A percentile compares a stretch with the other conserved stretches of the same genome.
Evolutionary conservation across 92 coral and sea anemone genomes (phyloP).

Genomic region (Palythoa caribaeorum): DNA sequence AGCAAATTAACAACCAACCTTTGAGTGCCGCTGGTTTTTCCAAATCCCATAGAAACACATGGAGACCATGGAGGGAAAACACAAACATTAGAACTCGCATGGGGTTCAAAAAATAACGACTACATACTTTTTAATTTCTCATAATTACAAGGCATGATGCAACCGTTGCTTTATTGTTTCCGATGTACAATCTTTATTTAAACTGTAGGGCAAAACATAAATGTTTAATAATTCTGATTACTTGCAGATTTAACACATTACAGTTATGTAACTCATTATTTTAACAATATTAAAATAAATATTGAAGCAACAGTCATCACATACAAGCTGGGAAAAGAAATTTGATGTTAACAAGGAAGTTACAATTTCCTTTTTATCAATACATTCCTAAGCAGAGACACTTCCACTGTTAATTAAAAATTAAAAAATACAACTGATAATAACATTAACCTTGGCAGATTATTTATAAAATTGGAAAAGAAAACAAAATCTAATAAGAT

Average conservation of each 20-base stretch:
- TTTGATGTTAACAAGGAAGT: background rate
- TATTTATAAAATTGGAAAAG: no score
- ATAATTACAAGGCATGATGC: background rate
- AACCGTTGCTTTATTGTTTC: no score
- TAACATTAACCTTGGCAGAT: no score
- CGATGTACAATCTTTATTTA: background rate
- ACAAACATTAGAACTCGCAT: constrained; percentile 29
- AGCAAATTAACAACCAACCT: constrained; percentile 40
- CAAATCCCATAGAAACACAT: constrained; percentile 37
- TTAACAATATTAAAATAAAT: background rate
- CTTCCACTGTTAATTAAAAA: no score
- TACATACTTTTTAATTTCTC: background rate
- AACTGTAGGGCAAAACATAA: background rate
- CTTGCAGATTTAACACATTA: background rate
- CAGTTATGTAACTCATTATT: background rate
- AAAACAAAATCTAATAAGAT: no score
- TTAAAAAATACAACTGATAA: no score
- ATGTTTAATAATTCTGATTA: background rate
- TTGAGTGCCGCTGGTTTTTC: constrained; percentile 47
- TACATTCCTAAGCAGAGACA: no score
- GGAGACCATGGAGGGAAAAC: constrained; percentile 38
- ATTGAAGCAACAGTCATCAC: background rate
- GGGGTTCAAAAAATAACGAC: background rate
- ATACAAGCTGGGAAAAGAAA: background rate
- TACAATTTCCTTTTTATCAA: background rate